Conservation (phyloP, 2,113 vertebrate genomes). For the Myodes glareolus region DNA sequence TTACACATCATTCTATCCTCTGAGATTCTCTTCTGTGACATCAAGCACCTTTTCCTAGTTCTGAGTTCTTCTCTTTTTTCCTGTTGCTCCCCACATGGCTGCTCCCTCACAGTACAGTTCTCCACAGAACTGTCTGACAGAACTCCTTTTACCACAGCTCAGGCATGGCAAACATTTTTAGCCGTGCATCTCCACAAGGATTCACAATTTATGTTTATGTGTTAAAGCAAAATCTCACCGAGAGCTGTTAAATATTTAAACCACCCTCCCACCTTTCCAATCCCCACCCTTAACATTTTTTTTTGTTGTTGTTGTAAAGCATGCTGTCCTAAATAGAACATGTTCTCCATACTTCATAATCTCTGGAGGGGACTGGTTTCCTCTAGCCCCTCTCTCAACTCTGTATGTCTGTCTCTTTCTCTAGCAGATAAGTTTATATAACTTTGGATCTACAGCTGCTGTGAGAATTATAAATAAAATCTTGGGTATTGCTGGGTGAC, state of each 20-base stretch:
- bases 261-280: neutral
- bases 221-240: constrained; percentile 2
- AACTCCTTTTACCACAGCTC: neutral
- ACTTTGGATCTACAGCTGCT: constrained; percentile 44
- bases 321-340: neutral
- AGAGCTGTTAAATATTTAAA: constrained; percentile 43
- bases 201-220: neutral
- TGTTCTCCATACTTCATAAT: neutral
- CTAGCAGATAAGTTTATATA: constrained; percentile 39
- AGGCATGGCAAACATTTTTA: neutral
- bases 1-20: neutral
- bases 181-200: neutral
- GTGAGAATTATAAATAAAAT: constrained; percentile 54
- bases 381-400: neutral
- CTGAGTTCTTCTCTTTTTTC: neutral
- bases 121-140: neutral
- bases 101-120: neutral
- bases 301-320: constrained; percentile 43
- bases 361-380: neutral
- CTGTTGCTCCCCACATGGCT: neutral
- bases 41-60: neutral
- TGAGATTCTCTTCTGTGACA: neutral
- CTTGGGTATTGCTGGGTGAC: constrained; percentile 30
- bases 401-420: neutral
- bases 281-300: neutral